These are phyloP conservation scores for Palaemon carinicauda DNA, from an alignment of 1,140 invertebrate species.

Conservation along the genomic window DNA sequence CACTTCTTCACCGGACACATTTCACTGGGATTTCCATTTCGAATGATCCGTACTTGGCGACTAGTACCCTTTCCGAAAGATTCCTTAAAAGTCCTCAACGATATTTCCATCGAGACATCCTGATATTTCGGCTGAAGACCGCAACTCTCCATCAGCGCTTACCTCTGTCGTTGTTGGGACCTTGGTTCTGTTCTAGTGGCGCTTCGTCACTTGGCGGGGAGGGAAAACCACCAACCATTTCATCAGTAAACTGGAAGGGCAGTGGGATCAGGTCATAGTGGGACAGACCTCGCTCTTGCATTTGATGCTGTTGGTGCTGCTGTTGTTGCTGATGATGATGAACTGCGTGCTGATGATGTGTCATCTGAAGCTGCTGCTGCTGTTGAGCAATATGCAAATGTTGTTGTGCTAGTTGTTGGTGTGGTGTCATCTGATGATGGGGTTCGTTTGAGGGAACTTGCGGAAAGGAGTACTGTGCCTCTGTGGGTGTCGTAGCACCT, in stretches of 20 bases:
- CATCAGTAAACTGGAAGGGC: neutral
- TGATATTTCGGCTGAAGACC: too few relatives aligned
- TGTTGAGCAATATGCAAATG: constrained; percentile 6
- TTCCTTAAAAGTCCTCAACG: too few relatives aligned
- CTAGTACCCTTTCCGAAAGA: too few relatives aligned
- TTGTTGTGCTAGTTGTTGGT: neutral
- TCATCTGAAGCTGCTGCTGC: constrained; percentile 7
- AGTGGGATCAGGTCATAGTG: neutral
- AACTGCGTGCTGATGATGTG: neutral
- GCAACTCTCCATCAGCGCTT: too few relatives aligned
- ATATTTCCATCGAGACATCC: too few relatives aligned
- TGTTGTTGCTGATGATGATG: neutral
- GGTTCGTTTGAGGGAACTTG: neutral
- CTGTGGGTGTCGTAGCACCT: neutral
- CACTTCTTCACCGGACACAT: too few relatives aligned
- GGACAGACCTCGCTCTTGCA: neutral
- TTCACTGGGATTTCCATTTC: too few relatives aligned
- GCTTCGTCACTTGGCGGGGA: too few relatives aligned
- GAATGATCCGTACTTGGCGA: too few relatives aligned
- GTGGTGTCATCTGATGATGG: neutral
- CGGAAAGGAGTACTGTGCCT: neutral
- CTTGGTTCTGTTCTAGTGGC: too few relatives aligned
- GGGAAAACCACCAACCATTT: too few relatives aligned
- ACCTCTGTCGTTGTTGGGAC: too few relatives aligned
- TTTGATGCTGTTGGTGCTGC: neutral